Evolutionary conservation across 2,113 vertebrate species (phyloP).

Genomic region (Apeltes quadracus): DNA sequence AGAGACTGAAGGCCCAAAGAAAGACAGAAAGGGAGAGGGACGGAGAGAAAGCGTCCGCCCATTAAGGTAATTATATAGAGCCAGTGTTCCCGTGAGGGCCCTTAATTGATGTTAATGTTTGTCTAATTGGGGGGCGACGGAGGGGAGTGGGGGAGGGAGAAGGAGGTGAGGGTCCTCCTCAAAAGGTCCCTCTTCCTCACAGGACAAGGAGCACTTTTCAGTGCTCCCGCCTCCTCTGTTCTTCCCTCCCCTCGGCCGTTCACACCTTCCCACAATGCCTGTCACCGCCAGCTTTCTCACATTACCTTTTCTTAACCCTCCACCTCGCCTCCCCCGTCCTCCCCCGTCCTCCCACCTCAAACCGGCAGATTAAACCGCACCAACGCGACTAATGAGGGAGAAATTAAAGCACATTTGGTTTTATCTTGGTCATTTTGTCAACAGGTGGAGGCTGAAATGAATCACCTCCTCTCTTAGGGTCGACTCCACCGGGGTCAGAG

Average conservation of each 20-base stretch:
- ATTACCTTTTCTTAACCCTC: conserved; percentile 56
- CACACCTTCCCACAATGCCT: conserved; percentile 77
- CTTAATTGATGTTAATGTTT: conserved; percentile 99
- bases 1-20: conserved; percentile 72
- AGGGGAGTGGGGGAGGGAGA: conserved; percentile 13
- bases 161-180: conserved; percentile 59
- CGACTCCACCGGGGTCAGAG: neutral
- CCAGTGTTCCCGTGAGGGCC: conserved; percentile 98
- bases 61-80: conserved; percentile 99
- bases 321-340: neutral
- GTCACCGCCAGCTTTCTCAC: conserved; percentile 75
- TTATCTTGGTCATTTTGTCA: too few species aligned
- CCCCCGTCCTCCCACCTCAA: conserved; percentile 12
- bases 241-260: conserved; percentile 59
- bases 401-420: neutral
- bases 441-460: too few species aligned
- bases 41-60: conserved; percentile 96
- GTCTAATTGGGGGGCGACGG: conserved; percentile 96
- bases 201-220: conserved; percentile 71
- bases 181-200: conserved; percentile 63
- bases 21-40: conserved; percentile 71
- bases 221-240: conserved; percentile 46
- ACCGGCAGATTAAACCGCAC: conserved; percentile 19
- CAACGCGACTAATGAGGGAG: neutral
- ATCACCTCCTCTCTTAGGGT: too few species aligned